These are phyloP conservation scores for Aleiodes leptofemur DNA, from an alignment of 2,888 invertebrate genomes.

Conservation along the genomic window DNA sequence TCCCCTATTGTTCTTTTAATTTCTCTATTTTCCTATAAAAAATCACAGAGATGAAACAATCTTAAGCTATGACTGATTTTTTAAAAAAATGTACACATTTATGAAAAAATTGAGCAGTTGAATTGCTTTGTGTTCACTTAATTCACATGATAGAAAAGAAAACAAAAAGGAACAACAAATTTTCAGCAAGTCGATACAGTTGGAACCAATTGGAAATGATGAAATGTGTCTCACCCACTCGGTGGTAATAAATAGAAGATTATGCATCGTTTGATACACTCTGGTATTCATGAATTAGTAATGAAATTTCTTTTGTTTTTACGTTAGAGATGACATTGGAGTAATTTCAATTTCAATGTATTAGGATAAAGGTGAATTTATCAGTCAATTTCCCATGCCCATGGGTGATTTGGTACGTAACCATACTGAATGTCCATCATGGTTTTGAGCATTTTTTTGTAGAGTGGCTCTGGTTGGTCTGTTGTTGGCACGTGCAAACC, in stretches of 20 bases:
- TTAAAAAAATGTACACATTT: conserved; percentile 11
- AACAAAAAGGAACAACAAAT: background rate
- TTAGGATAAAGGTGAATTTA: background rate
- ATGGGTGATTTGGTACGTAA: conserved; percentile 85
- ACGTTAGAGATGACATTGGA: background rate
- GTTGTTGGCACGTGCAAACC: conserved; percentile 84
- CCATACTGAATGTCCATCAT: conserved; percentile 95
- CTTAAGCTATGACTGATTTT: background rate
- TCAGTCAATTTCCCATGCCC: conserved; percentile 82
- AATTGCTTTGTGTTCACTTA: background rate
- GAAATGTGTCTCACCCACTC: background rate
- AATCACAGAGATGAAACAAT: background rate
- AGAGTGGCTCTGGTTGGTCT: conserved; percentile 84
- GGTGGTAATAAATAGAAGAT: conserved; percentile 13
- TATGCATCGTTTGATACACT: conserved; percentile 11
- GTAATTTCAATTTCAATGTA: background rate
- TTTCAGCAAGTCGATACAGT: background rate
- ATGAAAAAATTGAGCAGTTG: background rate
- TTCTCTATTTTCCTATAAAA: background rate
- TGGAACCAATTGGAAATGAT: background rate
- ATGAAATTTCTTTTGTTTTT: background rate
- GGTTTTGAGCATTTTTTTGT: conserved; percentile 83
- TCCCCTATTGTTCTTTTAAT: background rate
- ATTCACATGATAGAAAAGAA: background rate
- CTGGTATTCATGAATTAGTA: background rate